Conservation (phyloP, 2,888 invertebrate species). For the Coremacera marginata region DNA sequence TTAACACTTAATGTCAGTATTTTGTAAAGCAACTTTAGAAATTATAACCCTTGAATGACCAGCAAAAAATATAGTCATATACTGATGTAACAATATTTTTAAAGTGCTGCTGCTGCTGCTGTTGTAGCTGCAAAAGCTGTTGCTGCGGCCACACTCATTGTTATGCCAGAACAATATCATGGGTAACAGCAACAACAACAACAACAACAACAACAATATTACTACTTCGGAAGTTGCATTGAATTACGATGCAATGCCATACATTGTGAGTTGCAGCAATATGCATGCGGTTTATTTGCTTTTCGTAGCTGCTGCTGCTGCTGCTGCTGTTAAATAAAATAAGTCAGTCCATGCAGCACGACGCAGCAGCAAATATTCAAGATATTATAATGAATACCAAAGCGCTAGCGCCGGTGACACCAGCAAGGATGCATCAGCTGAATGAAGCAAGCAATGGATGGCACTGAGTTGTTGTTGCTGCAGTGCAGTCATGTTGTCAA, state of each 20-base stretch:
- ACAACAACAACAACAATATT: background rate
- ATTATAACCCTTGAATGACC: no score
- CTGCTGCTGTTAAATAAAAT: background rate
- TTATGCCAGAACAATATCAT: conserved; percentile 4
- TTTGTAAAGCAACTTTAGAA: no score
- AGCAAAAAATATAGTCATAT: no score
- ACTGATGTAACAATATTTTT: no score
- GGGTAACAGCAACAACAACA: background rate
- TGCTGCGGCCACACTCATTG: background rate
- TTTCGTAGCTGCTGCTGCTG: background rate
- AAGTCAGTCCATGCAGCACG: no score
- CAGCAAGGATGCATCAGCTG: background rate
- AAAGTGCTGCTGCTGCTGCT: no score
- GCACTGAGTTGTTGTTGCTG: background rate
- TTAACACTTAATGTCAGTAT: background rate
- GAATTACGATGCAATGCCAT: background rate
- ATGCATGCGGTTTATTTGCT: conserved; percentile 5
- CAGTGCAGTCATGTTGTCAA: background rate
- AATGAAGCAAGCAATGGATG: background rate
- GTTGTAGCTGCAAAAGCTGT: background rate
- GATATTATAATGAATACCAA: background rate
- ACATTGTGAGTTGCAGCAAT: background rate
- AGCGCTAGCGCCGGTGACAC: background rate
- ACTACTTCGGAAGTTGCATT: background rate
- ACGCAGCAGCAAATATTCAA: background rate